Percentiles rank a stretch among this genome's conserved stretches.
phyloP scores from a whole-genome alignment of 2,113 vertebrate species.

The Gadus chalcogrammus region DNA sequence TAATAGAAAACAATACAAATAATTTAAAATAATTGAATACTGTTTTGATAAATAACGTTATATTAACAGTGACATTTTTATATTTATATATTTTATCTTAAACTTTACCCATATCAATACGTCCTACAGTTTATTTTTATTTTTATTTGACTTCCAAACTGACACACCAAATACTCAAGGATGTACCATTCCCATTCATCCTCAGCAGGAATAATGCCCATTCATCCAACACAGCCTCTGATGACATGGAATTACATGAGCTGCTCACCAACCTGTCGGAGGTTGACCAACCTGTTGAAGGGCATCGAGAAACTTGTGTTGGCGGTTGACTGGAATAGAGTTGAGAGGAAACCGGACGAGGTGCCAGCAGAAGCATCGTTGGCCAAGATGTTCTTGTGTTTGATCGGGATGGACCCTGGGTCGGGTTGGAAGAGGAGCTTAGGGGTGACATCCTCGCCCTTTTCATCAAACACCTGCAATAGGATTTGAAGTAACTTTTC shows the following conservation, averaged over 20 bases:
- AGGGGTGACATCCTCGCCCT: slow-evolving; percentile 83
- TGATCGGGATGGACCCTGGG: slow-evolving; percentile 40
- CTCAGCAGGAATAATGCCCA: too few species aligned
- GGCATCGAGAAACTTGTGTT: slow-evolving; percentile 65
- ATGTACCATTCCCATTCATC: too few species aligned
- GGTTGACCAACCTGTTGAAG: slow-evolving; percentile 66
- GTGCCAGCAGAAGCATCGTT: slow-evolving; percentile 56
- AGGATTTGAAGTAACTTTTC: not conserved
- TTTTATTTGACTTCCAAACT: too few species aligned
- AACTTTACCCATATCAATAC: too few species aligned
- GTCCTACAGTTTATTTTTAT: too few species aligned
- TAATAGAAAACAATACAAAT: not conserved
- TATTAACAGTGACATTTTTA: not conserved
- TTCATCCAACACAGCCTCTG: too few species aligned
- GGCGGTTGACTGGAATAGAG: slow-evolving; percentile 61
- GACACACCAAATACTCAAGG: too few species aligned
- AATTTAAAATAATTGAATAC: not conserved
- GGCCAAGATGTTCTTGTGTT: slow-evolving; percentile 66
- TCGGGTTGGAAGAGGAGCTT: slow-evolving; percentile 74
- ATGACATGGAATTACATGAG: too few species aligned
- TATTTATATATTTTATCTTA: not conserved
- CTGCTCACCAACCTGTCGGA: slow-evolving; percentile 66
- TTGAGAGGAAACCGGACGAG: slow-evolving; percentile 52
- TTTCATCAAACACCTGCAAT: slow-evolving; percentile 80
- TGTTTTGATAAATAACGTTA: not conserved